phyloP scores from a whole-genome alignment of 2,797 vertebrate species.

The Hippoglossus hippoglossus region DNA sequence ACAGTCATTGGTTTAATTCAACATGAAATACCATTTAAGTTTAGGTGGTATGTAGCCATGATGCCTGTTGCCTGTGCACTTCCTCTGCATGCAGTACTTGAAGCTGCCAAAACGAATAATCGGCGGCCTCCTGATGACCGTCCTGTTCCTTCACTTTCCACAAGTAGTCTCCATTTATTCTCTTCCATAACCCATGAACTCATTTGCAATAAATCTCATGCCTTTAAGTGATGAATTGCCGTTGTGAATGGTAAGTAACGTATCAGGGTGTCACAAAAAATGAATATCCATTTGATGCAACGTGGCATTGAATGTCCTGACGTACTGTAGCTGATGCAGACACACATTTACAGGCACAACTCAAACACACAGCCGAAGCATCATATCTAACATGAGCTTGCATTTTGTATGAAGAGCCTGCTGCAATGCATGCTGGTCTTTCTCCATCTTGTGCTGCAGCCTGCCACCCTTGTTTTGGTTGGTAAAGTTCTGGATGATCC shows the following conservation, averaged over 20 bases:
- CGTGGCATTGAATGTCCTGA: background rate
- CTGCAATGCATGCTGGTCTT: slow-evolving; percentile 73
- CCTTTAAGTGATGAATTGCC: too few species aligned
- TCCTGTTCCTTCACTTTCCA: too few species aligned
- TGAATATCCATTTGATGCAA: too few species aligned
- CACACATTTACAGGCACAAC: slow-evolving; percentile 7
- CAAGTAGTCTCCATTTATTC: background rate
- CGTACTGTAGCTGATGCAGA: background rate
- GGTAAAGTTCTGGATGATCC: slow-evolving; percentile 21
- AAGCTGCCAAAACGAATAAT: slow-evolving; percentile 14
- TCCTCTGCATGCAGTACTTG: slow-evolving; percentile 53
- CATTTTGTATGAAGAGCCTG: slow-evolving; percentile 62
- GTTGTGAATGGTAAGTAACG: too few species aligned
- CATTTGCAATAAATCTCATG: background rate
- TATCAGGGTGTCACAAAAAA: too few species aligned
- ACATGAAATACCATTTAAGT: background rate
- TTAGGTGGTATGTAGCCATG: slow-evolving; percentile 16
- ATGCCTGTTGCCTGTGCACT: slow-evolving; percentile 54
- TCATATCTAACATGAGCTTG: slow-evolving; percentile 43
- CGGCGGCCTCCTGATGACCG: too few species aligned
- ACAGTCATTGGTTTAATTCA: background rate
- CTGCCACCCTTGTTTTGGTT: slow-evolving; percentile 4
- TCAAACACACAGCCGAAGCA: slow-evolving; percentile 12
- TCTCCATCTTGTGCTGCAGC: slow-evolving; percentile 43
- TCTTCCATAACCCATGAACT: background rate